Conservation (phyloP, 1,140 invertebrate species). For the Drosophila erecta region DNA sequence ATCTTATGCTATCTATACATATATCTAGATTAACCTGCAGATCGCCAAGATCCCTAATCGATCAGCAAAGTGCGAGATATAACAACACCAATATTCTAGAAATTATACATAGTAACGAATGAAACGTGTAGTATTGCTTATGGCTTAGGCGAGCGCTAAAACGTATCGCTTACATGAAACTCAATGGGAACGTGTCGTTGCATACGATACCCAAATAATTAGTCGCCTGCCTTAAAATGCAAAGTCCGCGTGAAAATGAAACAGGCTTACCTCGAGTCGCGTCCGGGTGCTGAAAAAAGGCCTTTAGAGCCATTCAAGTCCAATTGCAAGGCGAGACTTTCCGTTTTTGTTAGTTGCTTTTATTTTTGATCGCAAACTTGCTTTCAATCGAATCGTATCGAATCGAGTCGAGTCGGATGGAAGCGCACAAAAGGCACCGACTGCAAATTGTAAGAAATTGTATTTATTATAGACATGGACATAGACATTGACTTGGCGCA, state of each 20-base stretch:
- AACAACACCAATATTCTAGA: no score
- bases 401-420: constrained; percentile 7
- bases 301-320: constrained; percentile 36
- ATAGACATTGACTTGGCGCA: constrained; percentile 50
- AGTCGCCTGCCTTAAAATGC: constrained; percentile 7
- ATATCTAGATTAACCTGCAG: no score
- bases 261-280: constrained; percentile 41
- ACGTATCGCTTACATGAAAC: no score
- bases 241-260: constrained; percentile 12
- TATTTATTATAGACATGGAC: constrained; percentile 69
- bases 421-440: constrained; percentile 45
- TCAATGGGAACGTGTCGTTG: constrained; percentile 4
- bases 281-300: constrained; percentile 13
- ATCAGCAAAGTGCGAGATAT: no score
- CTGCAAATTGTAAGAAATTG: constrained; percentile 57
- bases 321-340: constrained; percentile 41
- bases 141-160: neutral
- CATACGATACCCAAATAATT: constrained; percentile 13
- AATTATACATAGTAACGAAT: neutral
- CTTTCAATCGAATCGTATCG: constrained; percentile 64
- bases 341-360: constrained; percentile 41
- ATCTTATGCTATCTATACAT: no score
- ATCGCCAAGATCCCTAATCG: no score
- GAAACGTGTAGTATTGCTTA: neutral
- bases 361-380: constrained; percentile 51